A percentile compares a stretch with the other conserved stretches of the same genome.
phyloP scores from a whole-genome alignment of 2,797 vertebrate genomes.

The Megaceryle alcyon region DNA sequence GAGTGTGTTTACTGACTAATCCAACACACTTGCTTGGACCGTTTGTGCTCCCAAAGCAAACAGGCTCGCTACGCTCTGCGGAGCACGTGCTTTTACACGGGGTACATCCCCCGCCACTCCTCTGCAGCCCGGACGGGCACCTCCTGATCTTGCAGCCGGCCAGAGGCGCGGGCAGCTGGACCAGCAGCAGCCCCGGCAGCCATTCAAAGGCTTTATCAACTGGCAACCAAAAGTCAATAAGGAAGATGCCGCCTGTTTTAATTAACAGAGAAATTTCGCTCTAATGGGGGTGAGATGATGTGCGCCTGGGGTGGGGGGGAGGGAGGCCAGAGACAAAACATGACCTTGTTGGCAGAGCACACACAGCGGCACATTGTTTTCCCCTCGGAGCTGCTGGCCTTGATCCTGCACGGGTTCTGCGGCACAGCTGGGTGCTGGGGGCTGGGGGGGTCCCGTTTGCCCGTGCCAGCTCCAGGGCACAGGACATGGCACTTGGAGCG shows the following conservation, averaged over 20 bases:
- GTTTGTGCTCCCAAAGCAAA: not conserved
- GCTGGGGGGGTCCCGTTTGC: not conserved
- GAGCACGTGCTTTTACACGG: rapidly evolving
- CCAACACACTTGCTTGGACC: rapidly evolving
- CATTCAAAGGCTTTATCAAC: constrained; percentile 25
- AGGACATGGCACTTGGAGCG: too few relatives aligned
- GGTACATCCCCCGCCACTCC: rapidly evolving
- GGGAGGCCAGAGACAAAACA: constrained; percentile 69
- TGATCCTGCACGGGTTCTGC: not conserved
- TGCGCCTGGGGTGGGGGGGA: not conserved
- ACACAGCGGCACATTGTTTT: constrained; percentile 45
- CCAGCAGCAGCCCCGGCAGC: not conserved
- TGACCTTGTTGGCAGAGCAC: constrained; percentile 50
- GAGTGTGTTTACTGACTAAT: rapidly evolving
- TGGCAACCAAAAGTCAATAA: constrained; percentile 49
- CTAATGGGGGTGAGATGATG: not conserved
- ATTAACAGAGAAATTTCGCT: constrained; percentile 37
- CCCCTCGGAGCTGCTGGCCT: not conserved
- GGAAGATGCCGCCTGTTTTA: constrained; percentile 35
- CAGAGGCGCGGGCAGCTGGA: not conserved
- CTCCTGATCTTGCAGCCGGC: not conserved
- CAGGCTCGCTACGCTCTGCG: not conserved
- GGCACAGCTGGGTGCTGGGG: not conserved
- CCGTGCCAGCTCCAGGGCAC: rapidly evolving
- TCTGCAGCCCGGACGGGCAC: rapidly evolving